These are phyloP conservation scores for Hyposoter didymator DNA, from an alignment of 2,888 invertebrate genomes.

Conservation along the genomic window DNA sequence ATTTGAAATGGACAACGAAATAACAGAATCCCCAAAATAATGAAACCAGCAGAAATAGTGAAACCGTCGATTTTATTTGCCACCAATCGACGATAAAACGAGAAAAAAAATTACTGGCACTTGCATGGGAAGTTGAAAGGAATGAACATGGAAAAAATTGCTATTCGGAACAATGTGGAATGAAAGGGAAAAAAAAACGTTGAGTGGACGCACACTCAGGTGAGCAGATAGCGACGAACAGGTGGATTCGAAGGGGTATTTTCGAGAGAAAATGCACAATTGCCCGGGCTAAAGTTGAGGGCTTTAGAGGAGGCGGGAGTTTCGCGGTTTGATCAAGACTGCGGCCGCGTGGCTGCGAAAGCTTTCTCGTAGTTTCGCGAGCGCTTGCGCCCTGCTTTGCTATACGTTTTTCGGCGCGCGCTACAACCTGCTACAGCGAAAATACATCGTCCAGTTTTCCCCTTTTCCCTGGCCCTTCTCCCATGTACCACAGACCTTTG, in stretches of 20 bases:
- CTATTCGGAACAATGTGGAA: neutral
- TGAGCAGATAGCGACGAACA: constrained; percentile 34
- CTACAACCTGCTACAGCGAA: constrained; percentile 28
- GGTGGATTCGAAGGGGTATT: constrained; percentile 14
- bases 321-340: constrained; percentile 82
- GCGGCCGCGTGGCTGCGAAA: constrained; percentile 81
- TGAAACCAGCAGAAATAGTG: neutral
- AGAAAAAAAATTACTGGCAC: neutral
- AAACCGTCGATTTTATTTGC: neutral
- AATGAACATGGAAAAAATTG: neutral
- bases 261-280: constrained; percentile 50
- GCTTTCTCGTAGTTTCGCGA: constrained; percentile 75
- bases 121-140: neutral
- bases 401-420: constrained; percentile 59
- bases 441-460: neutral
- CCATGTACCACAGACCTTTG: constrained; percentile 5
- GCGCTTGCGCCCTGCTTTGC: constrained; percentile 72
- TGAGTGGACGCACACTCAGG: constrained; percentile 4
- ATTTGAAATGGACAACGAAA: neutral
- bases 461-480: neutral
- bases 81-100: neutral
- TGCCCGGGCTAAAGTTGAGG: constrained; percentile 54
- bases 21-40: neutral
- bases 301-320: constrained; percentile 73
- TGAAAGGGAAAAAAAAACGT: neutral